Conservation (phyloP, 2,888 invertebrate species). For the Steinernema hermaphroditum region DNA sequence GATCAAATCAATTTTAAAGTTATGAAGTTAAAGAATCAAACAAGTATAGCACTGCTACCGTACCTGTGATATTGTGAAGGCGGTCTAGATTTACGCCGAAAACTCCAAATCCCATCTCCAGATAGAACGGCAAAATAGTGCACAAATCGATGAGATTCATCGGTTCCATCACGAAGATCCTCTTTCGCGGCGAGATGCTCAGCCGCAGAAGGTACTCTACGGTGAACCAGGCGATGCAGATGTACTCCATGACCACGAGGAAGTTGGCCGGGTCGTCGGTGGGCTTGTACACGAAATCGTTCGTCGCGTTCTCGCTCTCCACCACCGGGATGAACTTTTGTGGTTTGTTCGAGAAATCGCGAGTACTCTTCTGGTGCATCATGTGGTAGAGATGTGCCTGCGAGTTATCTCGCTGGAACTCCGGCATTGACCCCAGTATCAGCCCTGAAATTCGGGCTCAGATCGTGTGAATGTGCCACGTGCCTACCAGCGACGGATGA, state of each 20-base stretch:
- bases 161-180: conserved; percentile 53
- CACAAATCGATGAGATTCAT: conserved; percentile 64
- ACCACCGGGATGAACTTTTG: conserved; percentile 29
- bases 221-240: conserved; percentile 66
- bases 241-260: conserved; percentile 58
- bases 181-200: conserved; percentile 54
- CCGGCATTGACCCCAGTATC: conserved; percentile 65
- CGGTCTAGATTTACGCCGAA: conserved; percentile 57
- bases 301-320: conserved; percentile 10
- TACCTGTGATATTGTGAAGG: conserved; percentile 62
- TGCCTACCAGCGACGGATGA: conserved; percentile 61
- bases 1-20: too few relatives aligned
- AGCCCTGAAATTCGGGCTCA: conserved; percentile 49
- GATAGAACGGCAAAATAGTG: conserved; percentile 64
- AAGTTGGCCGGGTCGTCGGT: conserved; percentile 56
- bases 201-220: conserved; percentile 61
- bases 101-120: conserved; percentile 57
- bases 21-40: too few relatives aligned
- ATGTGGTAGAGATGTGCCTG: conserved; percentile 59
- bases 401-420: conserved; percentile 60
- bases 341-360: conserved; percentile 39
- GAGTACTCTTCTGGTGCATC: conserved; percentile 49
- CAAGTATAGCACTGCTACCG: neutral
- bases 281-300: conserved; percentile 47
- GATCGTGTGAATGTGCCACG: too few relatives aligned